Evolutionary conservation across 2,797 vertebrate genomes (phyloP).

Genomic region (Thalassophryne amazonica): DNA sequence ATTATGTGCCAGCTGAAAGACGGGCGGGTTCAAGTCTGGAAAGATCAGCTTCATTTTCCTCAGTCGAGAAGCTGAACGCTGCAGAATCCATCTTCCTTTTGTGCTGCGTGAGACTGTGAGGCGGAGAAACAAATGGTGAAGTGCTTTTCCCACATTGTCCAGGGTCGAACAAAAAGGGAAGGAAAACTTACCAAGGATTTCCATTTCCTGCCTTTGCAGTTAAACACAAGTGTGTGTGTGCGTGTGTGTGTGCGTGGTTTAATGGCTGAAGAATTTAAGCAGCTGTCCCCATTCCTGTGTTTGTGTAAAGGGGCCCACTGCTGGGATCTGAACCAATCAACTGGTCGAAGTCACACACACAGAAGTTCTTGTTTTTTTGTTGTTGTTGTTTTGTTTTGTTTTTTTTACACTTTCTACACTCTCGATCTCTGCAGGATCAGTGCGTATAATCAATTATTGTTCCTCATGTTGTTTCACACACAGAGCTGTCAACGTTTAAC

Average conservation of each 20-base stretch:
- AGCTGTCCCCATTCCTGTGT: constrained; percentile 74
- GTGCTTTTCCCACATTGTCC: constrained; percentile 60
- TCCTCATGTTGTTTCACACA: no score
- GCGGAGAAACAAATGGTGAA: constrained; percentile 58
- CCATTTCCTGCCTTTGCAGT: constrained; percentile 68
- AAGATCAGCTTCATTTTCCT: not conserved
- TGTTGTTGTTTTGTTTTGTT: no score
- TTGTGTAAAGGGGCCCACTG: constrained; percentile 62
- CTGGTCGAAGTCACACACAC: constrained; percentile 19
- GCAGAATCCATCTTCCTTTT: not conserved
- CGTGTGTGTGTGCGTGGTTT: constrained; percentile 40
- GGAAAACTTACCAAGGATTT: constrained; percentile 77
- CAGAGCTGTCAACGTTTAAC: no score
- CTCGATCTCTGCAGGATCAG: not conserved
- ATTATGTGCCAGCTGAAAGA: constrained; percentile 1
- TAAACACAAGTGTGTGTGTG: constrained; percentile 56
- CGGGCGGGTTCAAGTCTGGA: not conserved
- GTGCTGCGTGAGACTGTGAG: constrained; percentile 2
- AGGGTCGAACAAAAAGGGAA: constrained; percentile 67
- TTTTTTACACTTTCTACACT: no score
- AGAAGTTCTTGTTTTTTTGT: constrained; percentile 4
- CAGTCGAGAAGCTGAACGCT: not conserved
- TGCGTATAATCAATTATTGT: no score
- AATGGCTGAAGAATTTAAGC: constrained; percentile 73
- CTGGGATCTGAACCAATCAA: constrained; percentile 41